Percentiles rank a stretch among this genome's conserved stretches.
These are phyloP conservation scores for Otolemur crassicaudatus DNA, from an alignment of 2,797 vertebrate species.

Conservation along the genomic window DNA sequence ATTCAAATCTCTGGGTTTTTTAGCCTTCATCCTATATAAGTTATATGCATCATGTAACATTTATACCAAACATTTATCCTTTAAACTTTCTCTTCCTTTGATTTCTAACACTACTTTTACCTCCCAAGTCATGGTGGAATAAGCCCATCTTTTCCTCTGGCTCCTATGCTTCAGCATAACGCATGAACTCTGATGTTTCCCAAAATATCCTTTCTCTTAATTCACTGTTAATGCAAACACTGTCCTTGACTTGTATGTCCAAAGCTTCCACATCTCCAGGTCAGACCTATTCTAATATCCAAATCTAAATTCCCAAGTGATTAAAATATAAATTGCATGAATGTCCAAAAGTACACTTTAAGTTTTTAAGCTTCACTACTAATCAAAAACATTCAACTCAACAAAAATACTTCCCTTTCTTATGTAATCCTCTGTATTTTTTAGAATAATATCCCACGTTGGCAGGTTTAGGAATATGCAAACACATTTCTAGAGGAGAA, in stretches of 20 bases:
- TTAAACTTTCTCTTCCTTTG: neutral
- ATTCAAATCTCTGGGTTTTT: neutral
- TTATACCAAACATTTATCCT: neutral
- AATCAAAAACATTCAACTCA: neutral
- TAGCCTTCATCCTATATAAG: neutral
- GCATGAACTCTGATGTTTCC: neutral
- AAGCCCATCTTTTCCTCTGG: neutral
- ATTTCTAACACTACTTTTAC: neutral
- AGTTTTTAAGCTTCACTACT: neutral
- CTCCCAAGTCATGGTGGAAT: neutral
- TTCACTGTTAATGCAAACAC: neutral
- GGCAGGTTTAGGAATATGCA: neutral
- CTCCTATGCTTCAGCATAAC: neutral
- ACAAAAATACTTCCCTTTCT: neutral
- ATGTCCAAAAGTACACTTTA: neutral
- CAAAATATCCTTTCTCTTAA: neutral
- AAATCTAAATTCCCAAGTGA: neutral
- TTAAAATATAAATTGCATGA: neutral
- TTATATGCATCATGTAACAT: neutral
- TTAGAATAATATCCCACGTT: neutral
- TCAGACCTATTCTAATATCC: neutral
- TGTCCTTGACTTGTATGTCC: neutral
- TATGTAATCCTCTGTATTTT: neutral
- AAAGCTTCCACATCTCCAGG: neutral
- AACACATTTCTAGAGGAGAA: neutral